Conservation (phyloP, 30 jellyfish, hydroid and myxozoan genomes). For the Cassiopea xamachana region DNA sequence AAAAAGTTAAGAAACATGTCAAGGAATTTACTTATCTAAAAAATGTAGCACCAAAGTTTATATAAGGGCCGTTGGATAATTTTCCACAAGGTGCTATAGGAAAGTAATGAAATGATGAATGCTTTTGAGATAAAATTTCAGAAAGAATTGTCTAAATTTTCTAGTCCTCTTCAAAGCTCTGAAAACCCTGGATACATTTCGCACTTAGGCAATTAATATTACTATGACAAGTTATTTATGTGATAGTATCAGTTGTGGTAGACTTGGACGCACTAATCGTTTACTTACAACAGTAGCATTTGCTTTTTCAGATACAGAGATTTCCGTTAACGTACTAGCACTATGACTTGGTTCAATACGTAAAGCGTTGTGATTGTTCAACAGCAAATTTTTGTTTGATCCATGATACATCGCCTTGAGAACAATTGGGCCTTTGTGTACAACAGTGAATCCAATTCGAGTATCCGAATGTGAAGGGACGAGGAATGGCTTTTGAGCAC, state of each 20-base stretch:
- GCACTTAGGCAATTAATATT: not conserved
- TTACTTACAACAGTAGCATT: conserved; percentile 45
- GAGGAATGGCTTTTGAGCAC: conserved; percentile 79
- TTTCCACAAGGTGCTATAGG: too few relatives aligned
- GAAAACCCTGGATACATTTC: not conserved
- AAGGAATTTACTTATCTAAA: too few relatives aligned
- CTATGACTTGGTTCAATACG: conserved; percentile 62
- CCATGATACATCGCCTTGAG: conserved; percentile 36
- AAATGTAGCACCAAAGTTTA: too few relatives aligned
- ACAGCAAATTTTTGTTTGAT: conserved; percentile 54
- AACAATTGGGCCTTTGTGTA: conserved; percentile 60
- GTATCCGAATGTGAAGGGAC: conserved; percentile 66
- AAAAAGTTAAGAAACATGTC: too few relatives aligned
- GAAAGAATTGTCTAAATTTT: too few relatives aligned
- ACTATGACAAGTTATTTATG: not conserved
- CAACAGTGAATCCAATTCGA: conserved; percentile 52
- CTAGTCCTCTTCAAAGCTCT: too few relatives aligned
- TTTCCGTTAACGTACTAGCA: conserved; percentile 78
- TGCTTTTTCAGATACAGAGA: conserved; percentile 51
- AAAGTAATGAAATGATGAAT: too few relatives aligned
- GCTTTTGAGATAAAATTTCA: too few relatives aligned
- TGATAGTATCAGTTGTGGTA: conserved; percentile 40
- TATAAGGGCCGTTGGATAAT: too few relatives aligned
- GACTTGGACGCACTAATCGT: conserved; percentile 47
- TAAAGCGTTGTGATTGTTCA: conserved; percentile 75